Conservation (phyloP, 2,797 vertebrate genomes). For the Leucoraja ocellata region DNA sequence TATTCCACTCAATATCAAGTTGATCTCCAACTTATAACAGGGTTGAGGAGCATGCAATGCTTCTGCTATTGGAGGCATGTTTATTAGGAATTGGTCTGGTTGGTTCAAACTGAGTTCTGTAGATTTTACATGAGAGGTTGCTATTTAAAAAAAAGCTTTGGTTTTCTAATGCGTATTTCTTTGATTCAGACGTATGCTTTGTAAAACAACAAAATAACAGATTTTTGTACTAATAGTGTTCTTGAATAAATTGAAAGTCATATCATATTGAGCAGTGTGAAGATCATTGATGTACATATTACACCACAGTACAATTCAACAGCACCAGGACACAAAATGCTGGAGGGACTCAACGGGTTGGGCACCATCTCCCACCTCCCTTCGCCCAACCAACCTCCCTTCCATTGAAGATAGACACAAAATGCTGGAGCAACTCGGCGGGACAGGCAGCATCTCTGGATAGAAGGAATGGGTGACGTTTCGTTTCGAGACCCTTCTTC, state of each 20-base stretch:
- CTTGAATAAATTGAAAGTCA: constrained; percentile 33
- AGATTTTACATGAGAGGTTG: neutral
- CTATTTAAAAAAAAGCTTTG: neutral
- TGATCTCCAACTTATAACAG: neutral
- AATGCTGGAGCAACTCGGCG: no score
- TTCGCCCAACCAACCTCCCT: no score
- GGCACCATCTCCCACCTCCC: no score
- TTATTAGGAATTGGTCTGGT: neutral
- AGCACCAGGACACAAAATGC: neutral
- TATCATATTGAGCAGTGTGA: neutral
- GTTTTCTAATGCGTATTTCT: neutral
- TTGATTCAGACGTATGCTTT: neutral
- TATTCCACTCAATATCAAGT: neutral
- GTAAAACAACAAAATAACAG: neutral
- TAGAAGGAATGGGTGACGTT: no score
- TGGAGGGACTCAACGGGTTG: no score
- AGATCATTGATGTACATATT: neutral
- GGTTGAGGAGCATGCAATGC: neutral
- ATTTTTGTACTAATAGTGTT: constrained; percentile 36
- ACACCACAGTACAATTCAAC: neutral
- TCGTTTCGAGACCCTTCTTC: no score
- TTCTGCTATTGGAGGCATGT: neutral
- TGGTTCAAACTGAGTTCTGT: neutral
- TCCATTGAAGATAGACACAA: no score
- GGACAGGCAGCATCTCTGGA: no score